These are phyloP conservation scores for Sciurus niger DNA, from an alignment of 2,113 vertebrate species.

Conservation along the genomic window DNA sequence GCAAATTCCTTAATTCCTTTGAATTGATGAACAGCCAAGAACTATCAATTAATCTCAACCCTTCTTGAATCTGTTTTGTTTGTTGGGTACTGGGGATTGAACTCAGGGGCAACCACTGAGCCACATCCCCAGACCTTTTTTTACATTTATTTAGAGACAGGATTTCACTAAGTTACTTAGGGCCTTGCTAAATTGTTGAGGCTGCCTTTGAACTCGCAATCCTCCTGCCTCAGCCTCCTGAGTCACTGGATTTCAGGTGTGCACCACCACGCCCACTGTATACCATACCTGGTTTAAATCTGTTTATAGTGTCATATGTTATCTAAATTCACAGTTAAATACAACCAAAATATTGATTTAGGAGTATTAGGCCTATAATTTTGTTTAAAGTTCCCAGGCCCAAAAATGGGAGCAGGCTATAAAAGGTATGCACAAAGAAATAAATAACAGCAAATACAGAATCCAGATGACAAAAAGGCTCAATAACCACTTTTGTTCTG, in stretches of 20 bases:
- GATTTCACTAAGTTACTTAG: too few relatives aligned
- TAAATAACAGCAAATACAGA: constrained; percentile 22
- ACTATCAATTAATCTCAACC: constrained; percentile 4
- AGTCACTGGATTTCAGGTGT: too few relatives aligned
- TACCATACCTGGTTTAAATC: neutral
- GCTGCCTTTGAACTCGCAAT: too few relatives aligned
- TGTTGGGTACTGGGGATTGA: too few relatives aligned
- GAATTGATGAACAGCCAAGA: neutral
- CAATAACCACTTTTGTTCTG: neutral
- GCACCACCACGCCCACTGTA: too few relatives aligned
- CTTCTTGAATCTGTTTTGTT: constrained; percentile 27
- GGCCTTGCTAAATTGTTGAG: too few relatives aligned
- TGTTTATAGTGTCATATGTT: constrained; percentile 39
- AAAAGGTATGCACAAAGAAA: neutral
- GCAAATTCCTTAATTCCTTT: neutral
- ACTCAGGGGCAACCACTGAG: too few relatives aligned
- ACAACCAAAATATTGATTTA: constrained; percentile 17
- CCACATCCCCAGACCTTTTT: too few relatives aligned
- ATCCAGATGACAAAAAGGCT: neutral
- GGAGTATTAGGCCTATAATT: constrained; percentile 7
- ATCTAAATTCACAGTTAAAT: constrained; percentile 7
- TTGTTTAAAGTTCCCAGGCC: neutral
- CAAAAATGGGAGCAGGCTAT: neutral
- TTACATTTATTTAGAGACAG: too few relatives aligned
- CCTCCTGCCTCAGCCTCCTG: too few relatives aligned